Evolutionary conservation across 2,113 vertebrate genomes (phyloP).

Genomic region (Motacilla tschutschensis): DNA sequence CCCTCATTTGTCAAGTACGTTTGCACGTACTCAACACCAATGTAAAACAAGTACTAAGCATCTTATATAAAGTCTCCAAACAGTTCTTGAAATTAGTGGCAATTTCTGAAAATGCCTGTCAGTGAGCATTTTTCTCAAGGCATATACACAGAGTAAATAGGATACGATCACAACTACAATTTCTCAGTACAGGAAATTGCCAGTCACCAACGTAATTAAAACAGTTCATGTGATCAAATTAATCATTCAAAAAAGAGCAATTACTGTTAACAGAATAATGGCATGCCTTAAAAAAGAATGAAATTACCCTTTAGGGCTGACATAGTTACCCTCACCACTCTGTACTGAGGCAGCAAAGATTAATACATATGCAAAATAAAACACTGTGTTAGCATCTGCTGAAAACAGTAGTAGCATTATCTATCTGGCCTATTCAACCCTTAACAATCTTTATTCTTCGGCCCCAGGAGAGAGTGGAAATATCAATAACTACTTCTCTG

Average conservation of each 20-base stretch:
- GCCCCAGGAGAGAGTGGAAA: neutral
- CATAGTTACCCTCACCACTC: slow-evolving; percentile 33
- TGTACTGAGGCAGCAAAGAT: slow-evolving; percentile 42
- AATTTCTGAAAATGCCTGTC: slow-evolving; percentile 14
- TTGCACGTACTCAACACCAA: neutral
- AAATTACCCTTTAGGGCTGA: slow-evolving; percentile 54
- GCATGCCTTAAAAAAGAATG: slow-evolving; percentile 57
- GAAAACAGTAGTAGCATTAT: slow-evolving; percentile 56
- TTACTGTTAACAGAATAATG: slow-evolving; percentile 63
- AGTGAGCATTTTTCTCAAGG: neutral
- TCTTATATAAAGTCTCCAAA: neutral
- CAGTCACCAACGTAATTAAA: slow-evolving; percentile 58
- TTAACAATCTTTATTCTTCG: slow-evolving; percentile 41
- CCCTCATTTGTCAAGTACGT: neutral
- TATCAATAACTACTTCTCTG: slow-evolving; percentile 14
- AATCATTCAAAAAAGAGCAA: slow-evolving; percentile 60
- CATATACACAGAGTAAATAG: neutral
- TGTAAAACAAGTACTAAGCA: neutral
- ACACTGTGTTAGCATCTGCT: slow-evolving; percentile 14
- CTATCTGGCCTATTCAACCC: slow-evolving; percentile 40
- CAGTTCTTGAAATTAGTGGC: neutral
- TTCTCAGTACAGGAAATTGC: slow-evolving; percentile 55
- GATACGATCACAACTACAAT: slow-evolving; percentile 28
- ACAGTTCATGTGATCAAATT: slow-evolving; percentile 59
- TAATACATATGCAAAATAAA: slow-evolving; percentile 56